phyloP scores from a whole-genome alignment of 2,113 vertebrate genomes.

The Nyctereutes procyonoides region DNA sequence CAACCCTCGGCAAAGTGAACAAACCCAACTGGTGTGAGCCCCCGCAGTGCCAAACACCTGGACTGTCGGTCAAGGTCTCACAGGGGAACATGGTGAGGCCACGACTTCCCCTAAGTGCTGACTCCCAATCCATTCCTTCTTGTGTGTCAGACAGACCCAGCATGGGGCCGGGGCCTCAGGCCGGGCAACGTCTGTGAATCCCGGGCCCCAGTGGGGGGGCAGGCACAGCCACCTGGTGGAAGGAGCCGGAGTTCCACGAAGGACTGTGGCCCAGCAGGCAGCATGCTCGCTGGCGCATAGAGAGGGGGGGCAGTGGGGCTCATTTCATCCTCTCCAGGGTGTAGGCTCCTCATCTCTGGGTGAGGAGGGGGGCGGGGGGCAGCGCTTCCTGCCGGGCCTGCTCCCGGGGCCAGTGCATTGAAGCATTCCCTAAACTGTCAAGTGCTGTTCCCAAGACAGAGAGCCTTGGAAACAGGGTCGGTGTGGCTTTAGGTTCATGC shows the following conservation, averaged over 20 bases:
- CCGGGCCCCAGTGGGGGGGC: not conserved
- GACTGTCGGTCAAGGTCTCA: not conserved
- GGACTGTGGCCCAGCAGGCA: not conserved
- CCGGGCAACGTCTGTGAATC: not conserved
- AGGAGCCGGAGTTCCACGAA: not conserved
- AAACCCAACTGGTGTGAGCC: not conserved
- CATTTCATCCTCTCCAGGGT: not conserved
- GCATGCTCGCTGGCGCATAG: accelerated
- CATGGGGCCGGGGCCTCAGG: accelerated
- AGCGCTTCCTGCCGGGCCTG: not conserved
- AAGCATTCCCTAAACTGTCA: not conserved
- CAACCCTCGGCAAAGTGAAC: not conserved
- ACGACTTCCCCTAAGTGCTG: not conserved
- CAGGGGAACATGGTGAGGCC: not conserved
- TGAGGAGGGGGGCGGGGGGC: not conserved
- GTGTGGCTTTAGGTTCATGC: not conserved
- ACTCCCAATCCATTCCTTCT: not conserved
- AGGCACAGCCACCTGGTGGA: accelerated
- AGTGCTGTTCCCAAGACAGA: not conserved
- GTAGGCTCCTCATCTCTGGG: not conserved
- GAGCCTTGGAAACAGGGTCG: not conserved
- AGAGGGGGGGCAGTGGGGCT: not conserved
- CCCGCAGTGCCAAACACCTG: not conserved
- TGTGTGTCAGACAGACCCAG: too few relatives aligned
- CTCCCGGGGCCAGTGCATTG: too few relatives aligned